Evolutionary conservation across 2,113 vertebrate genomes (phyloP), one percentile per base, ranked within the genome.

Genomic region (Hyperoodon ampullatus): DNA sequence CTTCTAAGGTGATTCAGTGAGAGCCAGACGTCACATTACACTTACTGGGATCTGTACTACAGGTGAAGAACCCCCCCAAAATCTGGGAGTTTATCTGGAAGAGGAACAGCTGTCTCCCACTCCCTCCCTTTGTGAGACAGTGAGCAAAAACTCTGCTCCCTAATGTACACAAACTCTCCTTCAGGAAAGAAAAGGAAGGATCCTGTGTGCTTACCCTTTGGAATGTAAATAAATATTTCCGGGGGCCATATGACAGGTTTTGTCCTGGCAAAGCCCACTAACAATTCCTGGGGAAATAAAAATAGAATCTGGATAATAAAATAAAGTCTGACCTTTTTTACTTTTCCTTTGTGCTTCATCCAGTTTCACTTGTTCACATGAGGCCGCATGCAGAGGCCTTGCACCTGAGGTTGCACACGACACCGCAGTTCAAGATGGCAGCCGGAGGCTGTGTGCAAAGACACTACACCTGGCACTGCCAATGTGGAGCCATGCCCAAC

Each of bases 141-240:
- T 72, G 21, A 92, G 19, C 77, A 44, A 71, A 91, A 21, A 21
- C 13, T 55, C 24, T 47, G 28, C 11, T 91, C 30, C 16, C 77
- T 81, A 8, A 81, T 63, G 6, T 30, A 84, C 2, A 88, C 5
- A 44, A 42, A 55, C 23, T 71, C 50, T 66, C 44, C 24, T 61
- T 53, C 63, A 28, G n/a, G 50, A 30, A 10, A 88, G 16, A 85
- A 74, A 3, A 66, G 5, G 19, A 83, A 95, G 33, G 19, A 50
- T 71, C 23, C 19, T 71, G 19, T 1, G 35, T 78, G 83, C 55
- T 75, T 44, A 83, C 8, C 6, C 24, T 94, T 83, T 10, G 10
- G 39, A 58, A 81, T 85, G 30, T 86, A 89, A 92, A 74, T 89
- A 88, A 47, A 65, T 72, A 15, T 74, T 16, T 92, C 8, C 19